Percentiles rank a stretch among this genome's conserved stretches.
Evolutionary conservation across 2,797 vertebrate species (phyloP).

Genomic region (Pterois miles): DNA sequence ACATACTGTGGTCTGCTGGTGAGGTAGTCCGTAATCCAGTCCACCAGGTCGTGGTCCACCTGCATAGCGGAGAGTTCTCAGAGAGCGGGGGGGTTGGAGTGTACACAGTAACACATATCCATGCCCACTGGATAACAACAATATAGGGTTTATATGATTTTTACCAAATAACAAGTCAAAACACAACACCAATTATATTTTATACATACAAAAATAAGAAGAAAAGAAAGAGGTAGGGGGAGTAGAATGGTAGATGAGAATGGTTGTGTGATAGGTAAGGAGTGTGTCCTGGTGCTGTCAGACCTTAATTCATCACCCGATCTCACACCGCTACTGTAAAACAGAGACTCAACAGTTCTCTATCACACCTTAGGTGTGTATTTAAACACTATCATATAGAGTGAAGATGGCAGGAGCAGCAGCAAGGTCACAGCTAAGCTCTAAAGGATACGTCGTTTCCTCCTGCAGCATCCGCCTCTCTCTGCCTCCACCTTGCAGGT

Average conservation of each 20-base stretch:
- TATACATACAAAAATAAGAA: neutral
- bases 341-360: neutral
- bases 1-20: no score
- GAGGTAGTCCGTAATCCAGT: no score
- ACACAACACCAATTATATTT: no score
- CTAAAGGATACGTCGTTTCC: neutral
- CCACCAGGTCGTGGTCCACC: no score
- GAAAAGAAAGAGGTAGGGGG: neutral
- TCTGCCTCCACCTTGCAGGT: constrained; percentile 26
- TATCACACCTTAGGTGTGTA: neutral
- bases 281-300: neutral
- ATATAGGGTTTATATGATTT: neutral
- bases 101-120: neutral
- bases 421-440: neutral
- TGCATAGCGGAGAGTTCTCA: no score
- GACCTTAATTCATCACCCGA: neutral
- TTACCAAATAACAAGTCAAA: neutral
- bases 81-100: no score
- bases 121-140: neutral
- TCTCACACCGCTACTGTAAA: neutral
- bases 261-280: neutral
- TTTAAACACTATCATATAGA: neutral
- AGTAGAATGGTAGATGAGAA: neutral
- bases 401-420: neutral
- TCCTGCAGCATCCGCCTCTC: constrained; percentile 18